These are phyloP conservation scores for Carassius gibelio DNA, from an alignment of 2,113 vertebrate species.

Conservation along the genomic window DNA sequence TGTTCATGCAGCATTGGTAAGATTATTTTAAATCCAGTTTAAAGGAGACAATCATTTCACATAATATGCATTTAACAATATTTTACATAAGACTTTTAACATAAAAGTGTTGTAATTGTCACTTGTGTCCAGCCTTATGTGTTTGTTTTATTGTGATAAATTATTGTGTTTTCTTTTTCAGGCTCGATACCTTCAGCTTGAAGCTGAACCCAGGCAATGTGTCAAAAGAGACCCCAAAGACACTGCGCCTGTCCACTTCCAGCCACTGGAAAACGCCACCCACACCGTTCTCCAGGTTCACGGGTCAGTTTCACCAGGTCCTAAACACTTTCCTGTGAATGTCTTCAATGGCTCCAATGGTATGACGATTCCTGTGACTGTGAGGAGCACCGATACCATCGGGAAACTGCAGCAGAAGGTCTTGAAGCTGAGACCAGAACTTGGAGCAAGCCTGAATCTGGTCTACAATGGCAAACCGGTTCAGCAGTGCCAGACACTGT, in stretches of 20 bases:
- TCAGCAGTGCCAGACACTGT: neutral
- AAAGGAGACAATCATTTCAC: neutral
- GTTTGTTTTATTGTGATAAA: neutral
- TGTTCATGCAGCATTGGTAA: neutral
- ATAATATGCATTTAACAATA: neutral
- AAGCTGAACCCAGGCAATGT: neutral
- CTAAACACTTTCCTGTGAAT: neutral
- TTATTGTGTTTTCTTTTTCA: neutral
- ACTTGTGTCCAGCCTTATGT: neutral
- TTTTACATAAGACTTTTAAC: neutral
- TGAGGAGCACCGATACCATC: conserved; percentile 42
- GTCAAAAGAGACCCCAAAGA: conserved; percentile 4
- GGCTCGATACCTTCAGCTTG: accelerated
- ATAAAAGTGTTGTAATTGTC: neutral
- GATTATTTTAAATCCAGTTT: neutral
- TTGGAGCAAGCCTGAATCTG: conserved; percentile 13
- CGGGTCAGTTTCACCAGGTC: neutral
- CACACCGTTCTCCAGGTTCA: conserved; percentile 13
- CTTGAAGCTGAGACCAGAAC: neutral
- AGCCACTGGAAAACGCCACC: neutral
- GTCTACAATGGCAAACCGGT: conserved; percentile 50
- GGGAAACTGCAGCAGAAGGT: conserved; percentile 25
- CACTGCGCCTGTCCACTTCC: neutral
- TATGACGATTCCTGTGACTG: neutral
- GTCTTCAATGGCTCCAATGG: conserved; percentile 28